A percentile compares a stretch with the other conserved stretches of the same genome.
Evolutionary conservation across 2,888 invertebrate genomes (phyloP).

Genomic region (Phaonia tiefii): DNA sequence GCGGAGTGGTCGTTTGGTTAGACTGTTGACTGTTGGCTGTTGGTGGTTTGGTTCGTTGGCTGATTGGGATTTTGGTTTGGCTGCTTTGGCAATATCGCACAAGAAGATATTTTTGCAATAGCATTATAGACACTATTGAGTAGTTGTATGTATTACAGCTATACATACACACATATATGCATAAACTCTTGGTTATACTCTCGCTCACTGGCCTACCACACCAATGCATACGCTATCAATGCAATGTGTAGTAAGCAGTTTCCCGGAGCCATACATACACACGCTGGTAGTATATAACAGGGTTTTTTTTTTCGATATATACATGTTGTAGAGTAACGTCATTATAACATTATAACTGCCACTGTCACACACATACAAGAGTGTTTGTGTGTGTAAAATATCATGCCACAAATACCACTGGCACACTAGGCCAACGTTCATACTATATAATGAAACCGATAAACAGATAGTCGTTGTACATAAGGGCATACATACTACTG

Average conservation of each 20-base stretch:
- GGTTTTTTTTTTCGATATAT: slow-evolving; percentile 16
- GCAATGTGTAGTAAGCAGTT: no score
- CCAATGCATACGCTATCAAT: not conserved
- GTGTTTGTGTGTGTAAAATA: not conserved
- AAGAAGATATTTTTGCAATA: slow-evolving; percentile 51
- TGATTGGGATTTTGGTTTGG: slow-evolving; percentile 41
- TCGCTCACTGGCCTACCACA: slow-evolving; percentile 20
- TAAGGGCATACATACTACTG: not conserved
- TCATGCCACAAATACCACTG: slow-evolving; percentile 55
- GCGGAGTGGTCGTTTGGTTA: slow-evolving; percentile 37
- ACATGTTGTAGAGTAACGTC: slow-evolving; percentile 38
- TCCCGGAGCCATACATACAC: no score
- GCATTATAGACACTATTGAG: slow-evolving; percentile 50
- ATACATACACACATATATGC: slow-evolving; percentile 26
- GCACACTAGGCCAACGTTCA: slow-evolving; percentile 54
- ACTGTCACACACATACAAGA: slow-evolving; percentile 49
- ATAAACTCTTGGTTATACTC: not conserved
- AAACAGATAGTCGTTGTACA: not conserved
- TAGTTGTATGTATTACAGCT: slow-evolving; percentile 9
- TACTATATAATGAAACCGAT: slow-evolving; percentile 15
- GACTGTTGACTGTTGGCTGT: slow-evolving; percentile 41
- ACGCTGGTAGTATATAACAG: slow-evolving; percentile 1
- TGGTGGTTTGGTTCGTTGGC: slow-evolving; percentile 39
- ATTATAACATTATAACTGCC: slow-evolving; percentile 62
- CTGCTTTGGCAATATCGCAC: slow-evolving; percentile 56